phyloP scores from a whole-genome alignment of 1,140 invertebrate genomes.

The Diorhabda elongata region DNA sequence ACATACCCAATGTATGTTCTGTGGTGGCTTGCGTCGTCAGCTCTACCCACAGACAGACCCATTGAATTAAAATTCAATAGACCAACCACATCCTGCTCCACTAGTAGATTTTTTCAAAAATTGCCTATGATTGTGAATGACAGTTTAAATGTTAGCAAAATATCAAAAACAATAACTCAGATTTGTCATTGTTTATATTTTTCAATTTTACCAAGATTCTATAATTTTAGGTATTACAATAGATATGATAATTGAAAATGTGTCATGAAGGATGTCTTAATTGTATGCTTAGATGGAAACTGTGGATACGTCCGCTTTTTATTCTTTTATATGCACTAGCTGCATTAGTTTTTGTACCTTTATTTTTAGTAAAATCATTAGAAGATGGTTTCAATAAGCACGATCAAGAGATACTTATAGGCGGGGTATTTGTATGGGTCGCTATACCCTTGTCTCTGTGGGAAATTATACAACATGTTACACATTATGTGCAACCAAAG shows the following conservation, averaged over 20 bases:
- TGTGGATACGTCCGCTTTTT: constrained; percentile 83
- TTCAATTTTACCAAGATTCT: no score
- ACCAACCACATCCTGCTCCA: no score
- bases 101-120: no score
- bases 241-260: constrained; percentile 25
- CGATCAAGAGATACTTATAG: constrained; percentile 77
- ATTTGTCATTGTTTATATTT: constrained; percentile 1
- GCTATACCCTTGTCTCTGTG: constrained; percentile 89
- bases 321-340: constrained; percentile 75
- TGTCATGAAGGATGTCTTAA: constrained; percentile 23
- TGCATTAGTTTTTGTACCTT: constrained; percentile 76
- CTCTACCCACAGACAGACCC: no score
- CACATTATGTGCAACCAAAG: constrained; percentile 89
- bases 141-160: no score
- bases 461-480: constrained; percentile 90
- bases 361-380: constrained; percentile 72
- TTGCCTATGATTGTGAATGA: no score
- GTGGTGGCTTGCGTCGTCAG: no score
- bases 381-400: constrained; percentile 66
- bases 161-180: background rate
- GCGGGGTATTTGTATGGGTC: constrained; percentile 84
- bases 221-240: background rate
- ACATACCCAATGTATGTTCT: no score
- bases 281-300: constrained; percentile 62
- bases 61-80: no score